Base-by-base conservation (phyloP, 1,140 invertebrate species). In the Teleopsis dalmanni region DNA sequence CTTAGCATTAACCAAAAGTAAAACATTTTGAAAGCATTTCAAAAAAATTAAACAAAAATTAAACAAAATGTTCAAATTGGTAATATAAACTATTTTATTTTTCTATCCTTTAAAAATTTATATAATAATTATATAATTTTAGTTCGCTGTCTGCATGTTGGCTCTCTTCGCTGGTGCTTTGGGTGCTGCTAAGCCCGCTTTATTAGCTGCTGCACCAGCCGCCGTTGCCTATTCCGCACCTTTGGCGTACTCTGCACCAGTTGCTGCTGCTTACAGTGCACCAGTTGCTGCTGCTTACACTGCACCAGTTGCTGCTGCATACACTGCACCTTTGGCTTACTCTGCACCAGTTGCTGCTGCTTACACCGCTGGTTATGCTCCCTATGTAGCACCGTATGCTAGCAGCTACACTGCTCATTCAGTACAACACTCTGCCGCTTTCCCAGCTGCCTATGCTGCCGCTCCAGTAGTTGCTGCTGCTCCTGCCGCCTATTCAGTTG, bases 61-160 rank as follows among this genome's bases (percentile, higher is more conserved):
- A n/a, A 11, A 50, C 57, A 68, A 60, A 47, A 70, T 70, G 66
- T 70, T 67, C 57, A 69, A 70, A 59, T 58, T 62, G 62, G 66
- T 70, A 46, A 51, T 19, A 40, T 40, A 6, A 46, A 10, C 23
- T 41, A 23, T 14, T 27, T 33, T 23, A 31, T 26, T 13, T 16
- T 23, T 10, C n/a, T 9, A 8, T 14, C 21, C 11, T 31, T 10
- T 18, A 21, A 40, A 13, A 22, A 31, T 11, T 35, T 10, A 31
- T 14, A 22, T 41, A 42, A 34, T 14, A 31, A 19, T 36, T 18
- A 33, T 41, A 47, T 47, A 14, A 18, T 48, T 49, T 11, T 47
- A 60, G 62, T 63, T 49, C 18, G 53, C 68, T 46, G 50, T 57
- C 4, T 57, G 71, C 52, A 57, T 69, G 14, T 63, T 68, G 31